A percentile compares a stretch with the other conserved stretches of the same genome.
Evolutionary conservation across 2,888 invertebrate genomes (phyloP).

Genomic region (Geophilus truncorum): DNA sequence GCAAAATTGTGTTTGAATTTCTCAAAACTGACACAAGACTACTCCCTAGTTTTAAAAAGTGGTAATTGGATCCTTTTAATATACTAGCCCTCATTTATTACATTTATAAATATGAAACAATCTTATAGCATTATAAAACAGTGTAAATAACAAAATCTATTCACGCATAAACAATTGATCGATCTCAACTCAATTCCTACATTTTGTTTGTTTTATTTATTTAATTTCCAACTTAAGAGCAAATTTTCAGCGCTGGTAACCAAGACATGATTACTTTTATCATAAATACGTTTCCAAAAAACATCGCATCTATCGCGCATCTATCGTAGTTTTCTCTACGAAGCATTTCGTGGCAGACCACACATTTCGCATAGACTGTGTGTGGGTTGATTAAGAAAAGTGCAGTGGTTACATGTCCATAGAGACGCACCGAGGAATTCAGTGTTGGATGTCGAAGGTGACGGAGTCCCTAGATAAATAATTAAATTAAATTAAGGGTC

Average conservation of each 20-base stretch:
- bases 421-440: conserved; percentile 49
- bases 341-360: conserved; percentile 61
- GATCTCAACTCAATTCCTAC: not conserved
- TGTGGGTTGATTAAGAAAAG: conserved; percentile 78
- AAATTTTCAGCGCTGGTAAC: too few relatives aligned
- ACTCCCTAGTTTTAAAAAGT: not conserved
- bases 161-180: not conserved
- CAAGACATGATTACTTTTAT: not conserved
- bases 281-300: not conserved
- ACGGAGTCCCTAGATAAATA: conserved; percentile 42
- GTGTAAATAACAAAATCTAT: not conserved
- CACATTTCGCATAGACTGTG: conserved; percentile 84
- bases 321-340: not conserved
- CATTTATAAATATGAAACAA: not conserved
- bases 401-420: conserved; percentile 93
- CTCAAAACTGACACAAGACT: too few relatives aligned
- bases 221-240: too few relatives aligned
- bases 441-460: conserved; percentile 37
- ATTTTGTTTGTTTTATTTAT: not conserved
- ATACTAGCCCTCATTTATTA: not conserved
- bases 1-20: too few relatives aligned
- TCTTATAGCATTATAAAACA: not conserved
- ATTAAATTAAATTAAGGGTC: not conserved
- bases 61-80: not conserved
- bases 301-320: not conserved